Base-by-base conservation (phyloP, 2,797 vertebrate species). In the Ispidina lecontei region DNA sequence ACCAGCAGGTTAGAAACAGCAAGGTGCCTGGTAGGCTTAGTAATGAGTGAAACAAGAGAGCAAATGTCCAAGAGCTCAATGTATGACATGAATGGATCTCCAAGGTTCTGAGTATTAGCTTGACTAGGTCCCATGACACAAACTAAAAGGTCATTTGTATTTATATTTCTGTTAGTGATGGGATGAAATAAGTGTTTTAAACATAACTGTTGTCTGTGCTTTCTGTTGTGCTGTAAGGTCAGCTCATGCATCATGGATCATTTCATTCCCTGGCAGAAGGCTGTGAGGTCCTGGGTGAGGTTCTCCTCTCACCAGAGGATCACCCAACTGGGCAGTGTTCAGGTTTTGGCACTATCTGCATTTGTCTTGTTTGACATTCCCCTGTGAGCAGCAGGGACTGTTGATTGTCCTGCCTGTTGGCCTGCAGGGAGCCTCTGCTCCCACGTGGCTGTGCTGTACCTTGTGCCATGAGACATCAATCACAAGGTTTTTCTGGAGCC, bases 181-280 rank as follows among this genome's bases (percentile, higher is more conserved):
- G 0, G 28, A 39, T n/a, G 59, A 76, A 64, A 49, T 79, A 64
- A 7, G 18, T 70, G 28, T 71, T 91, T 69, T 60, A 49, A 71
- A 4, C 33, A 60, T 28, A 58, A 0, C 11, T 14, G 25, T 31
- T 31, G 52, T 6, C 68, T 0, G 0, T 44, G 58, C 69, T 63
- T 87, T 65, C 29, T 35, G 62, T 83, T 0, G 0, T 3, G 9
- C n/a, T 11, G 7, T n/a, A 18, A 63, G 63, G 47, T 39, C 59
- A 54, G 49, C 0, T 1, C 1, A 0, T 22, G 26, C 4, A 0
- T 64, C 58, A 43, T 39, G 43, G 55, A 15, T 39, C n/a, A 2
- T 6, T 72, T 31, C 25, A 4, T 35, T 54, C 65, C 51, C 3
- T 5, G 60, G 54, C 54, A 71, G 65, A 76, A 11, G 16, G 13